Conservation (phyloP, 2,113 vertebrate species). For the Thamnophis sirtalis region DNA sequence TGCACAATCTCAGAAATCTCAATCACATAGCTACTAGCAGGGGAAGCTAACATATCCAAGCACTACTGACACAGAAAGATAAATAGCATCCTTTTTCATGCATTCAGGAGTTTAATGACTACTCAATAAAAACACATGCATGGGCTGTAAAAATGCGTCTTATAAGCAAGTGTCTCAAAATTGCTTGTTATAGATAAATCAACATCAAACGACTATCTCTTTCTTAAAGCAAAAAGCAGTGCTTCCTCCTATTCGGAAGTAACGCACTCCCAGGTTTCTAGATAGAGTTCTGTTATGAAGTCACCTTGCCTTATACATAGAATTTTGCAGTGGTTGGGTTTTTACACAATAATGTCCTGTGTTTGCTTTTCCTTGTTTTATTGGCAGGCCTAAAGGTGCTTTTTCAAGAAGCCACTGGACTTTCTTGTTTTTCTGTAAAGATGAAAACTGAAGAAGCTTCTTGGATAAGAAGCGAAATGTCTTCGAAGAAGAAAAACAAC, state of each 20-base stretch:
- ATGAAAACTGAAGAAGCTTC: too few relatives aligned
- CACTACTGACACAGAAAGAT: neutral
- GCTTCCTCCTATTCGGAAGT: neutral
- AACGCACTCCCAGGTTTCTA: neutral
- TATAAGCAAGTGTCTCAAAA: neutral
- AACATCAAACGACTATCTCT: neutral
- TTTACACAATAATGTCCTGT: neutral
- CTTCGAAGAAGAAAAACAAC: too few relatives aligned
- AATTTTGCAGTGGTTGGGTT: neutral
- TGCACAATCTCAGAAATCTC: neutral
- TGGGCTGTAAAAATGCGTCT: too few relatives aligned
- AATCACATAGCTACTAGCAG: neutral
- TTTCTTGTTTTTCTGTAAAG: too few relatives aligned
- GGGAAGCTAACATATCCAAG: neutral
- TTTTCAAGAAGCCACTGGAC: too few relatives aligned
- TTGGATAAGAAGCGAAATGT: too few relatives aligned
- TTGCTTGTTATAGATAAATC: neutral
- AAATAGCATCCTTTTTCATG: neutral
- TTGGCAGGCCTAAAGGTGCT: neutral
- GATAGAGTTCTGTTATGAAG: neutral
- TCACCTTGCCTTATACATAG: neutral
- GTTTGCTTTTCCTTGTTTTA: neutral
- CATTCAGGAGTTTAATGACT: neutral
- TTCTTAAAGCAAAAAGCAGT: neutral
- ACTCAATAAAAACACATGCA: neutral